Conservation (phyloP, 2,797 vertebrate species). For the Poeciliopsis paucimaculata region DNA sequence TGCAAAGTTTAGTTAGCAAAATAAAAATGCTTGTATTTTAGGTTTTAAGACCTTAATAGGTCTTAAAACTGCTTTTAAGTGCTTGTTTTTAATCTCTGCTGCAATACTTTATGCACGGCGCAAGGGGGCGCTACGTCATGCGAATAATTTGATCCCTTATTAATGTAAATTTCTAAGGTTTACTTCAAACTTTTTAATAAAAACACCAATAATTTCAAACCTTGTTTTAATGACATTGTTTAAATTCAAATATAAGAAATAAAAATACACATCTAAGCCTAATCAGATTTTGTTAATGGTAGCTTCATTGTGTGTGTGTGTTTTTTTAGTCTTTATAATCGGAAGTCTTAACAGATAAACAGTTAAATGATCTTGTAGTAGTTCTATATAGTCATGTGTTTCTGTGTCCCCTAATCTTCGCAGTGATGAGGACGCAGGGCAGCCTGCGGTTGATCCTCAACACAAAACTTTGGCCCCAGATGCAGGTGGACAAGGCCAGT, state of each 20-base stretch:
- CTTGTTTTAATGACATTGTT: background rate
- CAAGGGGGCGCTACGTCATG: constrained; percentile 47
- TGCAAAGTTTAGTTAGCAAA: background rate
- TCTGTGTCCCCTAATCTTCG: constrained; percentile 29
- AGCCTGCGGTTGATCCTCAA: constrained; percentile 97
- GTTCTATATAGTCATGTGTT: background rate
- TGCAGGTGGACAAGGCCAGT: constrained; percentile 99
- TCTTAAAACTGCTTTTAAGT: background rate
- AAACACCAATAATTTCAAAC: background rate
- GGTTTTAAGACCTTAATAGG: background rate
- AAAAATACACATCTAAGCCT: background rate
- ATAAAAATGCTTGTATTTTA: background rate
- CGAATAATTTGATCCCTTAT: background rate
- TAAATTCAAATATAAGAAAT: background rate
- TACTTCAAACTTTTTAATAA: background rate
- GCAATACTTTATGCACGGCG: constrained; percentile 30
- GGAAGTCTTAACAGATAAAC: background rate
- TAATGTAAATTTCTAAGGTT: background rate
- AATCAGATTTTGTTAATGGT: background rate
- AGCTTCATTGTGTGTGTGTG: background rate
- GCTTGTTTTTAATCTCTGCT: background rate
- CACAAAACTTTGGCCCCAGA: constrained; percentile 99
- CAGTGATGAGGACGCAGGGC: constrained; percentile 99
- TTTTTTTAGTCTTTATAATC: background rate
- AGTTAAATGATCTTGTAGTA: background rate